phyloP scores from a whole-genome alignment of 2,888 invertebrate genomes.

The Anthrax anthrax region DNA sequence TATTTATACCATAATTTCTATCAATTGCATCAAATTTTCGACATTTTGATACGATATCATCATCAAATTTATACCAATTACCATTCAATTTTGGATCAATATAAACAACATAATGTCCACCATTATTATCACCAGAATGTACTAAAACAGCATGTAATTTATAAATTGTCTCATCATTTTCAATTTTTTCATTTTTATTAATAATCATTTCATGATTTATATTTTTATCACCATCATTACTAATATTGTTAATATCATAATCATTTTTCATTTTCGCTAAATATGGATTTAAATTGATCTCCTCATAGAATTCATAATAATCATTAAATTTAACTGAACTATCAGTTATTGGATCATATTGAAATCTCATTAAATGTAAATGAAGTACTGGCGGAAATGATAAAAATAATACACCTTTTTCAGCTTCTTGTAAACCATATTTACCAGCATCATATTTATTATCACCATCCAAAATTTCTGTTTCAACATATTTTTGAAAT shows the following conservation, averaged over 20 bases:
- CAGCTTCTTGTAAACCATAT: slow-evolving; percentile 90
- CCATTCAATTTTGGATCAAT: slow-evolving; percentile 94
- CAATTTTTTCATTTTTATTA: slow-evolving; percentile 30
- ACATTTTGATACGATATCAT: slow-evolving; percentile 95
- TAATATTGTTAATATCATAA: slow-evolving; percentile 10
- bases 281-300: slow-evolving; percentile 76
- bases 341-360: slow-evolving; percentile 95
- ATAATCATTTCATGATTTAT: slow-evolving; percentile 13
- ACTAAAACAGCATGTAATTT: slow-evolving; percentile 93
- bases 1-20: slow-evolving; percentile 95
- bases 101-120: slow-evolving; percentile 98
- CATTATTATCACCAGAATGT: slow-evolving; percentile 99
- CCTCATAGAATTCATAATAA: slow-evolving; percentile 91
- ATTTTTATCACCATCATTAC: not conserved
- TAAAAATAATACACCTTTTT: slow-evolving; percentile 93
- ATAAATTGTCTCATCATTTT: slow-evolving; percentile 65
- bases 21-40: slow-evolving; percentile 93
- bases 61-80: slow-evolving; percentile 89
- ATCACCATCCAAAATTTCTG: slow-evolving; percentile 90
- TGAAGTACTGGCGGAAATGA: slow-evolving; percentile 95
- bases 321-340: slow-evolving; percentile 94
- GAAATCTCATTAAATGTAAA: slow-evolving; percentile 95
- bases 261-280: slow-evolving; percentile 38
- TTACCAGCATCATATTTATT: slow-evolving; percentile 99
- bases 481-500: slow-evolving; percentile 91